A percentile compares a stretch with the other conserved stretches of the same genome.
phyloP scores from a whole-genome alignment of 2,888 invertebrate genomes.

The Lasioglossum zephyrum region DNA sequence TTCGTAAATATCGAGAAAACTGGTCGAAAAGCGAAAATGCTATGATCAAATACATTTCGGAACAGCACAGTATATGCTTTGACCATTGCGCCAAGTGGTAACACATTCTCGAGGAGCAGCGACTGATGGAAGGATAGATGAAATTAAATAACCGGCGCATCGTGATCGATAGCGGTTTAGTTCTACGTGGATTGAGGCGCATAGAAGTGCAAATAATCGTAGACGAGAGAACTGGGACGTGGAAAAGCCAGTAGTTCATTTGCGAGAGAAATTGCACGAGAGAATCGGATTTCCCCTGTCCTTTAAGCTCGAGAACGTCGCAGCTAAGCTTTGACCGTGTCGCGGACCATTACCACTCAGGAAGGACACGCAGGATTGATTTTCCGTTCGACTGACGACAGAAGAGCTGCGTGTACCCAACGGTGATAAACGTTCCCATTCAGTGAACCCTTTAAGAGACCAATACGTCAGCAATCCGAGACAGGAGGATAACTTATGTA shows the following conservation, averaged over 20 bases:
- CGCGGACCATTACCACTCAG: conserved; percentile 60
- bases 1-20: too few relatives aligned
- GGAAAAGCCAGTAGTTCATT: conserved; percentile 47
- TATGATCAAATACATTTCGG: background rate
- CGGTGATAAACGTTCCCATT: conserved; percentile 34
- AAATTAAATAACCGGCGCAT: conserved; percentile 5
- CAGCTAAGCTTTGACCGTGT: conserved; percentile 58
- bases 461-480: background rate
- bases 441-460: background rate
- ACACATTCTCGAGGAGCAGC: background rate
- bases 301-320: conserved; percentile 46
- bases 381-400: conserved; percentile 37
- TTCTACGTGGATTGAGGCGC: background rate
- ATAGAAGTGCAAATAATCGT: conserved; percentile 5
- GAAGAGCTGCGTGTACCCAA: conserved; percentile 30
- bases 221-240: background rate
- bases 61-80: background rate
- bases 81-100: background rate
- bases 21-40: background rate
- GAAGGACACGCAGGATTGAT: conserved; percentile 62
- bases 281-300: conserved; percentile 63
- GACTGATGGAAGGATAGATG: background rate
- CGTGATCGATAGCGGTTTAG: conserved; percentile 13
- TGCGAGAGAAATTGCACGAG: conserved; percentile 57
- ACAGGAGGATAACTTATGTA: background rate